Percentiles rank a stretch among this genome's conserved stretches.
Conservation (phyloP, 1,140 invertebrate genomes). For the Chironomus striatipennis region DNA sequence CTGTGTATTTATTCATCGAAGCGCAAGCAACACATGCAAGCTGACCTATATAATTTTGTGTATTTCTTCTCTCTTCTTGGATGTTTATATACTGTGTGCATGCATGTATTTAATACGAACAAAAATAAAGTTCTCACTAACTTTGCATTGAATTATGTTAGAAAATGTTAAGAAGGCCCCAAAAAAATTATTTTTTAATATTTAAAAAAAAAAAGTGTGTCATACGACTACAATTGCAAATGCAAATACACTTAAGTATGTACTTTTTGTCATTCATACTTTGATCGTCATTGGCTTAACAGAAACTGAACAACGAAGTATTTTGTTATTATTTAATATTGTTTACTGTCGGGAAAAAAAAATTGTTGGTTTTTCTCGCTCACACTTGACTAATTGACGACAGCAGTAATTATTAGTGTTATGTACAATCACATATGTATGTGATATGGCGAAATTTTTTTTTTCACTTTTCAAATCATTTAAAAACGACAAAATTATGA, state of each 20-base stretch:
- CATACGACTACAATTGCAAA: constrained; percentile 13
- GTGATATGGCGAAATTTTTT: background rate
- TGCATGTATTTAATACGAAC: too few species aligned
- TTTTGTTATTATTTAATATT: too few species aligned
- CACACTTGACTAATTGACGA: background rate
- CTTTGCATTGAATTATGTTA: too few species aligned
- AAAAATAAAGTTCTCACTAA: too few species aligned
- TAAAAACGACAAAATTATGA: too few species aligned
- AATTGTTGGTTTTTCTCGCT: background rate
- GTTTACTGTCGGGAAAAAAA: too few species aligned
- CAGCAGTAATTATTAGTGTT: background rate
- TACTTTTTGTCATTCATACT: too few species aligned
- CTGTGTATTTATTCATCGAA: background rate
- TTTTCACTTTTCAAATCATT: background rate
- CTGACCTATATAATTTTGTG: constrained; percentile 11
- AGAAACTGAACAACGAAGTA: too few species aligned
- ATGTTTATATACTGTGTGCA: background rate
- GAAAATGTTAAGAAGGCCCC: background rate
- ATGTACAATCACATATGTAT: background rate
- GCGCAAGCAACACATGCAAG: constrained; percentile 14
- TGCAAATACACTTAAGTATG: too few species aligned
- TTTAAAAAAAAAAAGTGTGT: constrained; percentile 7
- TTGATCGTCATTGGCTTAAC: too few species aligned
- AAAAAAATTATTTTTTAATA: constrained; percentile 6
- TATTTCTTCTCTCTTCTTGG: background rate